These are phyloP conservation scores for Podabrus alpinus DNA, from an alignment of 2,888 invertebrate genomes.

Conservation along the genomic window DNA sequence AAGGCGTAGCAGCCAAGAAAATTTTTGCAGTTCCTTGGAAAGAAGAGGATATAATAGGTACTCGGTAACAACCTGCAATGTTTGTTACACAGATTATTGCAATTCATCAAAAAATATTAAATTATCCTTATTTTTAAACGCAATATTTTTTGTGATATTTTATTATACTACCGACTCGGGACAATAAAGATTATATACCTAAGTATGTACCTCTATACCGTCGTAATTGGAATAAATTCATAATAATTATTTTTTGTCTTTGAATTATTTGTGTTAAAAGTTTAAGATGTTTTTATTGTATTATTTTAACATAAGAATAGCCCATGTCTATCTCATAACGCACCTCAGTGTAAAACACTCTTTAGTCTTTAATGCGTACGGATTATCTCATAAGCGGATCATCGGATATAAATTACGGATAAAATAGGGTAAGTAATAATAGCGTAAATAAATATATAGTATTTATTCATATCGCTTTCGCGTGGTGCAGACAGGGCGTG, in stretches of 20 bases:
- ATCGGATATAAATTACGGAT: too few species aligned
- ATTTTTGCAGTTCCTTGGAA: constrained; percentile 1
- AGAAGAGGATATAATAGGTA: neutral
- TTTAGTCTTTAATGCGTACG: too few species aligned
- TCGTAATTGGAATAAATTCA: neutral
- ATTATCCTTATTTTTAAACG: constrained; percentile 11
- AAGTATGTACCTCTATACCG: too few species aligned
- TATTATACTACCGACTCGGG: constrained; percentile 6
- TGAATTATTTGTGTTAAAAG: neutral
- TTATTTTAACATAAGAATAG: too few species aligned
- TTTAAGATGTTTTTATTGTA: too few species aligned
- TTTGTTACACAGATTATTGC: constrained; percentile 14
- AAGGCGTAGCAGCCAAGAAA: neutral
- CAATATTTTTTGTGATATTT: constrained; percentile 17
- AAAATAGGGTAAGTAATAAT: too few species aligned
- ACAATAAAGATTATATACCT: neutral
- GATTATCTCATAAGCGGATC: too few species aligned
- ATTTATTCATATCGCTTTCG: too few species aligned
- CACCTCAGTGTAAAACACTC: too few species aligned
- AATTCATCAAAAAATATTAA: constrained; percentile 12
- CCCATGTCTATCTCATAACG: too few species aligned
- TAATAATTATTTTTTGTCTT: neutral
- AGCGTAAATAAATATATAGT: too few species aligned
- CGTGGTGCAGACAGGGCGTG: too few species aligned
- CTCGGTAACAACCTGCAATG: constrained; percentile 10